phyloP scores from a whole-genome alignment of 2,113 vertebrate species.

The Leptodactylus fuscus region DNA sequence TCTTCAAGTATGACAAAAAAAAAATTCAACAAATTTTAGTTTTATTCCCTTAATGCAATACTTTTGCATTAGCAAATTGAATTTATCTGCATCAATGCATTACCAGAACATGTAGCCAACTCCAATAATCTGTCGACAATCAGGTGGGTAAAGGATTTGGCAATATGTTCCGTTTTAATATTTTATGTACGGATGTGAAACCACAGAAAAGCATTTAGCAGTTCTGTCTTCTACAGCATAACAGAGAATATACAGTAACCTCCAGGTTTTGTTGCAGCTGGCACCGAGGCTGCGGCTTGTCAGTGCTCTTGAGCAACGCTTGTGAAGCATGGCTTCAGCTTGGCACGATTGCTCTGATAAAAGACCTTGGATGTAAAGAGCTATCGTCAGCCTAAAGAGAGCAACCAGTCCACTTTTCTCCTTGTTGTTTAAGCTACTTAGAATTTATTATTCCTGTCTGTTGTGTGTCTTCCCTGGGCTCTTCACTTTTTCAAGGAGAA shows the following conservation, averaged over 20 bases:
- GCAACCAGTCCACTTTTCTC: slow-evolving; percentile 18
- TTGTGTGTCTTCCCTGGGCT: not conserved
- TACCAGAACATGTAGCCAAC: not conserved
- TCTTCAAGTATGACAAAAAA: too few relatives aligned
- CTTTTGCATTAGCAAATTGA: not conserved
- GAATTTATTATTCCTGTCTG: slow-evolving; percentile 31
- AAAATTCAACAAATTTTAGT: not conserved
- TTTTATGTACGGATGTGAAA: not conserved
- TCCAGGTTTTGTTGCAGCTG: slow-evolving; percentile 33
- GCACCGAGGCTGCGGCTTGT: slow-evolving; percentile 11
- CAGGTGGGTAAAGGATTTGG: not conserved
- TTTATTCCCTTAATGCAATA: not conserved
- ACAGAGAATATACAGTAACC: slow-evolving; percentile 25
- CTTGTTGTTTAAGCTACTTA: slow-evolving; percentile 23
- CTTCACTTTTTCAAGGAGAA: slow-evolving; percentile 17
- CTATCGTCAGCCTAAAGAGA: slow-evolving; percentile 37
- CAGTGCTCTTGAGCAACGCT: slow-evolving; percentile 25
- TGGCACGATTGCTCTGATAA: slow-evolving; percentile 32
- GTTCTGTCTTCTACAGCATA: not conserved
- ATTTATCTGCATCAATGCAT: not conserved
- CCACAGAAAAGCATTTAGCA: not conserved
- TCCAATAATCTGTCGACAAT: not conserved
- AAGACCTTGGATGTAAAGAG: slow-evolving; percentile 39
- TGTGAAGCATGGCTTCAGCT: slow-evolving; percentile 2
- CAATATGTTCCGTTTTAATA: not conserved